Percentiles rank a stretch among this genome's conserved stretches.
These are phyloP conservation scores for Drosophila testacea DNA, from an alignment of 2,888 invertebrate species.

Conservation along the genomic window DNA sequence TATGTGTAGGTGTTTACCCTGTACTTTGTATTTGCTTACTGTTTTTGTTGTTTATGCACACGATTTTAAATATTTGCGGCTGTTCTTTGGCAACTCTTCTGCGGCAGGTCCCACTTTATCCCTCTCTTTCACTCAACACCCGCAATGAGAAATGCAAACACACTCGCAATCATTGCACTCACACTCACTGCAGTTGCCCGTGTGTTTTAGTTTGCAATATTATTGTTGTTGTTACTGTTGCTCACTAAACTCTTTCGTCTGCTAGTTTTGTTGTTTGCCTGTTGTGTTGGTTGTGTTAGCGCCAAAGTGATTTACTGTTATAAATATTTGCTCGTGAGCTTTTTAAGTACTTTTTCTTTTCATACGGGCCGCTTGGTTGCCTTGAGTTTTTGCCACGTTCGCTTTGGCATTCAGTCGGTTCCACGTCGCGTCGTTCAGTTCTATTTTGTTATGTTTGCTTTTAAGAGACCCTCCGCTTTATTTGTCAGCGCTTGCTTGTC, in stretches of 20 bases:
- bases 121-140: constrained; percentile 1
- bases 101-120: background rate
- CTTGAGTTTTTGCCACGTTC: constrained; percentile 60
- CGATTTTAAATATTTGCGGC: constrained; percentile 68
- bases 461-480: constrained; percentile 16
- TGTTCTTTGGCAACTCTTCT: constrained; percentile 30
- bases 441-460: constrained; percentile 44
- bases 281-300: constrained; percentile 59
- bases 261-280: constrained; percentile 15
- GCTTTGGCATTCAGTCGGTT: constrained; percentile 53
- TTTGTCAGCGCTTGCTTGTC: constrained; percentile 14
- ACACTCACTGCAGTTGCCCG: constrained; percentile 12
- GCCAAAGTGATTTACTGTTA: constrained; percentile 81
- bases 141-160: constrained; percentile 24
- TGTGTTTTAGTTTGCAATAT: constrained; percentile 41
- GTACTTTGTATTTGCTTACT: constrained; percentile 52
- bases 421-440: constrained; percentile 24
- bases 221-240: constrained; percentile 50
- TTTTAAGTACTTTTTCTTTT: constrained; percentile 78
- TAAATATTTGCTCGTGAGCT: constrained; percentile 80
- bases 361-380: constrained; percentile 38
- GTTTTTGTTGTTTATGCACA: constrained; percentile 53
- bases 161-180: constrained; percentile 22
- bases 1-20: background rate
- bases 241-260: constrained; percentile 14